Evolutionary conservation across 2,797 vertebrate species (phyloP).

Genomic region (Acrossocheilus fasciatus): DNA sequence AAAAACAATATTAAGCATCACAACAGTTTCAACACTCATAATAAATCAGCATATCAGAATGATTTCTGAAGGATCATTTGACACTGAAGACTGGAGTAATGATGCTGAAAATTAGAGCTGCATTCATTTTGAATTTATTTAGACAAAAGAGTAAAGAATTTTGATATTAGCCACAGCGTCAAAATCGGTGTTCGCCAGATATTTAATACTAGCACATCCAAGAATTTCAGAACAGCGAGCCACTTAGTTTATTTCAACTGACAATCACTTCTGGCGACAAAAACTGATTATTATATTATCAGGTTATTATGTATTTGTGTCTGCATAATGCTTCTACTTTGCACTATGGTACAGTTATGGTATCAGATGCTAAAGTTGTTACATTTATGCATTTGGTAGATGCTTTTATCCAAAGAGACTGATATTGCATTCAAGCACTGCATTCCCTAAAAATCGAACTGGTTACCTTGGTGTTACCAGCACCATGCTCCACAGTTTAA

Average conservation of each 20-base stretch:
- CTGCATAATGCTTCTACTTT: neutral
- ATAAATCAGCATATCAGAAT: too few species aligned
- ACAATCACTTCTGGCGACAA: neutral
- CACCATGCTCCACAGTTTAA: neutral
- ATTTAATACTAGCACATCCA: neutral
- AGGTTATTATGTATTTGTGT: neutral
- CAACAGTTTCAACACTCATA: too few species aligned
- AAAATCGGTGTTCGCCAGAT: too few species aligned
- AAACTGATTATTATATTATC: neutral
- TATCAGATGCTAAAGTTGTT: too few species aligned
- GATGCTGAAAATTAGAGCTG: too few species aligned
- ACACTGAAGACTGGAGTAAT: too few species aligned
- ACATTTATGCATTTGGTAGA: neutral
- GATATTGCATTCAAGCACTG: neutral
- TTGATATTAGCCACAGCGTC: neutral
- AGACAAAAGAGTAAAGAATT: neutral
- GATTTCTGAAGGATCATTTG: too few species aligned
- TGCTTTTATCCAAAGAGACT: neutral
- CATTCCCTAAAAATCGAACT: neutral
- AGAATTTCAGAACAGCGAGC: neutral
- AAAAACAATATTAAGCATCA: too few species aligned
- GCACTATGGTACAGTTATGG: neutral
- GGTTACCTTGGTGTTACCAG: neutral
- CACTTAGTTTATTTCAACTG: neutral
- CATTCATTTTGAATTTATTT: neutral